These are phyloP conservation scores for Nanorana parkeri DNA, from an alignment of 2,113 vertebrate genomes.

Conservation along the genomic window DNA sequence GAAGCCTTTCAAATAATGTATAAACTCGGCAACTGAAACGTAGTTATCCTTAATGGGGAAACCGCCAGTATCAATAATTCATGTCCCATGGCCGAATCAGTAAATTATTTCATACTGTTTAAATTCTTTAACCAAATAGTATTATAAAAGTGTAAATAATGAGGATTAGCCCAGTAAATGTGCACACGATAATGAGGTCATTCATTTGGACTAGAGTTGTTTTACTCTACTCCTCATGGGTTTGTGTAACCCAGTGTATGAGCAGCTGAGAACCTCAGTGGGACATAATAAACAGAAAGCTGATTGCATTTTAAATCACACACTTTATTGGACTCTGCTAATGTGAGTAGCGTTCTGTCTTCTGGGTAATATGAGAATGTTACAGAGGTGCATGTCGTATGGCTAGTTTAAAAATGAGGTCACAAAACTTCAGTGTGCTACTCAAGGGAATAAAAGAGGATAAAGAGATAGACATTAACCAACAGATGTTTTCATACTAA, in stretches of 20 bases:
- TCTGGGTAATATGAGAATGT: constrained; percentile 1
- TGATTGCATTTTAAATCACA: constrained; percentile 40
- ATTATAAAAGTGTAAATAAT: constrained; percentile 18
- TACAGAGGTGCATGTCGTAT: constrained; percentile 5
- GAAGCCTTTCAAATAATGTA: not conserved
- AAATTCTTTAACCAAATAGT: constrained; percentile 1
- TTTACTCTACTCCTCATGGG: constrained; percentile 17
- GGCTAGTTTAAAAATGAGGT: not conserved
- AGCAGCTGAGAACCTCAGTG: constrained; percentile 6
- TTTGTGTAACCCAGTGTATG: constrained; percentile 24
- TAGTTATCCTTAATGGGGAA: not conserved
- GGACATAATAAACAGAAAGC: constrained; percentile 25
- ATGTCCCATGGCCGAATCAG: constrained; percentile 1
- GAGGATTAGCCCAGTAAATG: constrained; percentile 39
- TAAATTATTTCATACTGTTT: constrained; percentile 26
- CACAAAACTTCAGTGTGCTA: not conserved
- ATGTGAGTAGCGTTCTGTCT: constrained; percentile 31
- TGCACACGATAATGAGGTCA: constrained; percentile 22
- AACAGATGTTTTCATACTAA: too few relatives aligned
- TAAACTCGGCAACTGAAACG: not conserved
- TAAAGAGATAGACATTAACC: too few relatives aligned
- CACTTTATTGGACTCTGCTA: constrained; percentile 22
- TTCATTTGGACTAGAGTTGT: constrained; percentile 16
- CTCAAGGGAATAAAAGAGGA: not conserved
- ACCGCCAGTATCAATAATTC: constrained; percentile 14